Base-by-base conservation (phyloP, 2,113 vertebrate genomes). In the Cololabis saira region DNA sequence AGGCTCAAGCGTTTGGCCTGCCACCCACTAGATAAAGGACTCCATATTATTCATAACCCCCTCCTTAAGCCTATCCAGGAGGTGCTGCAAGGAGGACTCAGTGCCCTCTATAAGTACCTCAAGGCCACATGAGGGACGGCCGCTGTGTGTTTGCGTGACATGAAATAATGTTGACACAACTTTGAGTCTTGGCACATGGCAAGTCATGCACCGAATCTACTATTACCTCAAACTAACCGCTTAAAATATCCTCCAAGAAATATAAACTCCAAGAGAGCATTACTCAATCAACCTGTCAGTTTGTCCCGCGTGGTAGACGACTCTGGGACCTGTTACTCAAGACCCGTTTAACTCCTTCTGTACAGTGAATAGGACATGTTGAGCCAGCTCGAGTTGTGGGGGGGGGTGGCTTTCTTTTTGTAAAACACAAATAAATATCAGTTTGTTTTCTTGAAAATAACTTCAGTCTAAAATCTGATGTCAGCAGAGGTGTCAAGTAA, bases 11-110 rank as follows among this genome's bases (percentile, higher is more conserved):
- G 90, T 84, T 87, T 98, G 0, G 96, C 96, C 0, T 96, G 95
- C 89, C 98, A 98, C 80, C 96, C 97, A 0, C 85, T 98, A 88
- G 96, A 98, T 88, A 98, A 96, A 70, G 96, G 96, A 8, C 92
- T 99, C 10, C 97, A 99, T 75, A 94, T 99, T 3, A 82, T 93
- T 21, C 94, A 95, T 44, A 99, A 99, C 77, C 96, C 96, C 2
- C 82, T 98, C 17, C 69, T 95, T 19, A 96, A 96, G 63, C 96
- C 96, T 3, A 92, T 98, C 63, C 92, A 95, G 0, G 95, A 98
- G 83, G 87, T 95, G 1, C 49, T 97, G 0, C 95, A 96, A 19
- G 95, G 95, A 0, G 96, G 96, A 0, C 89, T 98, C 42, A 92
- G 93, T 33, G 90, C 84, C 67, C 94, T 98, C 6, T 97, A 94